Percentiles rank a stretch among this genome's conserved stretches.
Conservation (phyloP, 1,140 invertebrate genomes). For the Papilio xuthus region DNA sequence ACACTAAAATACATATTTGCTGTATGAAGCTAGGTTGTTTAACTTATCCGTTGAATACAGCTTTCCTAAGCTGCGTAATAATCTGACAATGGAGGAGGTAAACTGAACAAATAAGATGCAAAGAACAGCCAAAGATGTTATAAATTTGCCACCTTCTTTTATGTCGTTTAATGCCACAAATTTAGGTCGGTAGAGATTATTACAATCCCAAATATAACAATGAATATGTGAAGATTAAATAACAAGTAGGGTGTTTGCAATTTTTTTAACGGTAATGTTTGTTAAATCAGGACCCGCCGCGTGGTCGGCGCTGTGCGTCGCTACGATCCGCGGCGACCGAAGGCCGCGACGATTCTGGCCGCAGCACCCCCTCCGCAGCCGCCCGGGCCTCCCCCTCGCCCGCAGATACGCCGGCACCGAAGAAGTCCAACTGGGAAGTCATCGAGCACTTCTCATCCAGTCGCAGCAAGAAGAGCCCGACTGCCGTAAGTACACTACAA, state of each 20-base stretch:
- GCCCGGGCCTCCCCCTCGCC: slow-evolving; percentile 77
- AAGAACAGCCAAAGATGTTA: too few species aligned
- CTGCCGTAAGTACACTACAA: slow-evolving; percentile 60
- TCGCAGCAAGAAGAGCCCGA: slow-evolving; percentile 67
- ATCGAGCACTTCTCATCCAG: slow-evolving; percentile 88
- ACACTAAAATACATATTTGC: not conserved
- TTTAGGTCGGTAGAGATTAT: too few species aligned
- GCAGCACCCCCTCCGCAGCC: slow-evolving; percentile 63
- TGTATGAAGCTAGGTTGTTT: not conserved
- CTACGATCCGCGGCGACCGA: slow-evolving; percentile 61
- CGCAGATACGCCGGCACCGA: slow-evolving; percentile 79
- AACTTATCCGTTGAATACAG: not conserved
- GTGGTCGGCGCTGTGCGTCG: slow-evolving; percentile 69
- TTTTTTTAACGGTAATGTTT: not conserved
- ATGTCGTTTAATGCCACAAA: too few species aligned
- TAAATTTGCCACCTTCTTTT: too few species aligned
- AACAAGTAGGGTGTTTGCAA: not conserved
- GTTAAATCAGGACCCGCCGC: slow-evolving; percentile 62
- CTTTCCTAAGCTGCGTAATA: not conserved
- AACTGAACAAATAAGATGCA: too few species aligned
- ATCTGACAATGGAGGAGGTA: not conserved
- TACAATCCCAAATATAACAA: not conserved
- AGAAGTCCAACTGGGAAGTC: slow-evolving; percentile 94
- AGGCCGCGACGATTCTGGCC: slow-evolving; percentile 66
- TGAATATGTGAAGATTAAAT: not conserved